Percentiles rank a stretch among this genome's conserved stretches.
These are phyloP conservation scores for Gastrophysa polygoni DNA, from an alignment of 2,888 invertebrate genomes.

Conservation along the genomic window DNA sequence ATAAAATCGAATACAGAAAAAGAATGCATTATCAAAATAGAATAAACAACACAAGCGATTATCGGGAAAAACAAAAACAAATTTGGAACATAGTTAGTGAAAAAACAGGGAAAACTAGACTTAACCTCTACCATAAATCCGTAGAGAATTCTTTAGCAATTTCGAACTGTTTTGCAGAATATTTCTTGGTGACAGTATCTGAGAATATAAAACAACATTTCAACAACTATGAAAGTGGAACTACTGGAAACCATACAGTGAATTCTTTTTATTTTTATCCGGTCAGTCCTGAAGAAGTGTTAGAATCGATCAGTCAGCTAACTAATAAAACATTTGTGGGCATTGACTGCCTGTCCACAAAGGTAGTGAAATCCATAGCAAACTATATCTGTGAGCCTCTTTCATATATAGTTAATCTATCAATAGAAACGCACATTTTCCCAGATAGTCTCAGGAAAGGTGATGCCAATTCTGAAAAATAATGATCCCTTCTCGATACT, in stretches of 20 bases:
- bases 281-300: background rate
- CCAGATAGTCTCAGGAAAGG: background rate
- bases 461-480: background rate
- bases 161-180: background rate
- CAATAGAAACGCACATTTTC: background rate
- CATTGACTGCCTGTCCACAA: slow-evolving; percentile 1
- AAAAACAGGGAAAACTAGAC: background rate
- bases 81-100: slow-evolving; percentile 4
- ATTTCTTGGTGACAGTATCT: background rate
- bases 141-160: background rate
- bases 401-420: background rate
- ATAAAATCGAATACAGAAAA: background rate
- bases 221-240: background rate
- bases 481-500: background rate
- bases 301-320: background rate
- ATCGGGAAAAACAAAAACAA: slow-evolving; percentile 4
- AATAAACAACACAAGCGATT: background rate
- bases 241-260: background rate
- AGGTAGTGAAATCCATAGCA: background rate
- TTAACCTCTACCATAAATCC: background rate
- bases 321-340: slow-evolving; percentile 6
- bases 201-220: background rate
- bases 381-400: background rate
- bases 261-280: slow-evolving; percentile 7
- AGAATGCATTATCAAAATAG: slow-evolving; percentile 3